phyloP scores from a whole-genome alignment of 2,113 vertebrate species.

The Tapirus terrestris region DNA sequence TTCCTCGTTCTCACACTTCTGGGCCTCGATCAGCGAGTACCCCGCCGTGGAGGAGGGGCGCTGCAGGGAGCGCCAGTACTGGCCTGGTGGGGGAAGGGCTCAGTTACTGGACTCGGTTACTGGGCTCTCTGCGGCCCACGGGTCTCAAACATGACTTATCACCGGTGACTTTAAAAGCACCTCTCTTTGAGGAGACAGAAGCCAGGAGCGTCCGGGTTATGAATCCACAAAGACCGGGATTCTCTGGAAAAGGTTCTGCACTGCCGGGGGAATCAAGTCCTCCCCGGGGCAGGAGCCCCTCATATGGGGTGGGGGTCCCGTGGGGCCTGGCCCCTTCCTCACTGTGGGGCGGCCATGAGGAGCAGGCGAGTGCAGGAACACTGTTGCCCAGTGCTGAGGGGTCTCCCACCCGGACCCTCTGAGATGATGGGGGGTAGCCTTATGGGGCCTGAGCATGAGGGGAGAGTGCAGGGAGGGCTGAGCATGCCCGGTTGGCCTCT shows the following conservation, averaged over 20 bases:
- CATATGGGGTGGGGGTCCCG: accelerated
- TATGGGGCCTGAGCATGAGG: not conserved
- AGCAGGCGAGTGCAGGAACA: not conserved
- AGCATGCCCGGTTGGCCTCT: too few species aligned
- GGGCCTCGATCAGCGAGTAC: slow-evolving; percentile 93
- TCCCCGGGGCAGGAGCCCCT: not conserved
- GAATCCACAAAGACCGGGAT: not conserved
- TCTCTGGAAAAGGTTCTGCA: not conserved
- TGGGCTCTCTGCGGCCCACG: not conserved
- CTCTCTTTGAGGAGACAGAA: not conserved
- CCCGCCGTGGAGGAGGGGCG: slow-evolving; percentile 90
- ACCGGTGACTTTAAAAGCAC: not conserved
- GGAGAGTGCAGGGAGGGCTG: not conserved
- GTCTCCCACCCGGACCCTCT: not conserved
- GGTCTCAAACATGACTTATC: not conserved
- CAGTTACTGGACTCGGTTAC: accelerated
- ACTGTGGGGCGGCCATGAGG: not conserved
- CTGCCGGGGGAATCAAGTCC: not conserved
- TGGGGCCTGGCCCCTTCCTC: not conserved
- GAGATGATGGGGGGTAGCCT: accelerated
- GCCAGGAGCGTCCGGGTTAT: not conserved
- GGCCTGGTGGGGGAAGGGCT: slow-evolving; percentile 82
- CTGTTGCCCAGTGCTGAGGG: not conserved
- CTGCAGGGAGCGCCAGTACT: slow-evolving; percentile 96
- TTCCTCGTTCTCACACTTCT: slow-evolving; percentile 94